A percentile compares a stretch with the other conserved stretches of the same genome.
Conservation (phyloP, 2,888 invertebrate species). For the Dichetophora obliterata region DNA sequence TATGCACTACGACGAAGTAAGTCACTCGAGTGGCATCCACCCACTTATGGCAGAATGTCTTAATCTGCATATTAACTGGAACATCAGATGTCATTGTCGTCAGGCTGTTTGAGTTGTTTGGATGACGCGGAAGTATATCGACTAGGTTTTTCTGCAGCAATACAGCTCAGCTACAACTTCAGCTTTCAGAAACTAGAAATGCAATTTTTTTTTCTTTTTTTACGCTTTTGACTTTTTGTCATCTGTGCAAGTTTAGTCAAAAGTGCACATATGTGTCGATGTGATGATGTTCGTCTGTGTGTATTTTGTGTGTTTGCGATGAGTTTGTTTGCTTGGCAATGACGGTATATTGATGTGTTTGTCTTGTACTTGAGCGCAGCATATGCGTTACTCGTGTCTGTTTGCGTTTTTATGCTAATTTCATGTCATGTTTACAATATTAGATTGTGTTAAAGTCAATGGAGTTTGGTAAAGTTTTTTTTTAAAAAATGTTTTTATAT, state of each 20-base stretch:
- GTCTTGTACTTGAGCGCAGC: conserved; percentile 15
- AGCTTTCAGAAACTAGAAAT: no score
- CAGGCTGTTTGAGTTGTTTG: not conserved
- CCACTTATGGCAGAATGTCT: not conserved
- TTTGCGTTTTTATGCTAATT: no score
- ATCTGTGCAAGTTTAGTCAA: no score
- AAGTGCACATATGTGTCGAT: not conserved
- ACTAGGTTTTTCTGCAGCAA: no score
- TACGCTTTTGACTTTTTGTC: not conserved
- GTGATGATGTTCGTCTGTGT: not conserved
- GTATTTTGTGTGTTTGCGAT: not conserved
- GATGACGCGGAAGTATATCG: no score
- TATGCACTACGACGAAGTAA: not conserved
- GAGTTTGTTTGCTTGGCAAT: conserved; percentile 11
- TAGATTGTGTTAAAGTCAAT: no score
- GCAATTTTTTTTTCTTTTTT: not conserved
- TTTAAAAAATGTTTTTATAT: no score
- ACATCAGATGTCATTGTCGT: conserved; percentile 18
- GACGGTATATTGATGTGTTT: conserved; percentile 35
- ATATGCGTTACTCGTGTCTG: no score
- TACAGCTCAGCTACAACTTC: no score
- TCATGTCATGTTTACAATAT: no score
- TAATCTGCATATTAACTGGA: conserved; percentile 29
- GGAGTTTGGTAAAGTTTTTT: no score
- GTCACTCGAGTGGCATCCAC: not conserved